Percentiles rank a stretch among this genome's conserved stretches.
phyloP scores from a whole-genome alignment of 2,113 vertebrate species.

The Eira barbara region DNA sequence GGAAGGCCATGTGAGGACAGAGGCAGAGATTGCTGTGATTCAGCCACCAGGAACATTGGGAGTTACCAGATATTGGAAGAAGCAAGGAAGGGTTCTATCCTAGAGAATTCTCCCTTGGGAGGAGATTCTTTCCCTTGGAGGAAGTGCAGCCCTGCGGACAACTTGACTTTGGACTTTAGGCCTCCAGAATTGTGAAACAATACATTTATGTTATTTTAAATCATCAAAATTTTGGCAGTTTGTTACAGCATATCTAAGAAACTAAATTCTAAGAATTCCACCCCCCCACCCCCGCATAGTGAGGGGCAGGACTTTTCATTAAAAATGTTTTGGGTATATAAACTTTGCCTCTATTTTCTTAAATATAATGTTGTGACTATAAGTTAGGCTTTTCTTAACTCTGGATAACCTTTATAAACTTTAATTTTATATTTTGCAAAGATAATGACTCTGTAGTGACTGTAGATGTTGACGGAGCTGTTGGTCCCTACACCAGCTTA shows the following conservation, averaged over 20 bases:
- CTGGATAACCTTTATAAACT: background rate
- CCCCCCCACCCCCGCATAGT: background rate
- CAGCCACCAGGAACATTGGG: rapidly evolving
- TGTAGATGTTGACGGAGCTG: background rate
- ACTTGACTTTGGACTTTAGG: background rate
- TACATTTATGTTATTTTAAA: background rate
- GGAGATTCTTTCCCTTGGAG: background rate
- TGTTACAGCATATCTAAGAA: background rate
- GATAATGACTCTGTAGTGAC: background rate
- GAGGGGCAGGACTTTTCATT: background rate
- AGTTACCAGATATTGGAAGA: background rate
- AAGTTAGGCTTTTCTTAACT: background rate
- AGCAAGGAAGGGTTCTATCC: background rate
- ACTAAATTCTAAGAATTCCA: background rate
- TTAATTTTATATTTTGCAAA: background rate
- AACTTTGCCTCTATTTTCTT: background rate
- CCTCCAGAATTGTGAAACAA: background rate
- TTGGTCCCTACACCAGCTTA: background rate
- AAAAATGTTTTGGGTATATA: background rate
- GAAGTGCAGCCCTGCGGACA: background rate
- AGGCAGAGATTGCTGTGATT: background rate
- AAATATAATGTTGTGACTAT: background rate
- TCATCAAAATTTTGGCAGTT: background rate
- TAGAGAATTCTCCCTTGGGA: background rate
- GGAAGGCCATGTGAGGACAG: background rate